Base-by-base conservation (phyloP, 2,113 vertebrate genomes). In the Chaenogobius annularis region DNA sequence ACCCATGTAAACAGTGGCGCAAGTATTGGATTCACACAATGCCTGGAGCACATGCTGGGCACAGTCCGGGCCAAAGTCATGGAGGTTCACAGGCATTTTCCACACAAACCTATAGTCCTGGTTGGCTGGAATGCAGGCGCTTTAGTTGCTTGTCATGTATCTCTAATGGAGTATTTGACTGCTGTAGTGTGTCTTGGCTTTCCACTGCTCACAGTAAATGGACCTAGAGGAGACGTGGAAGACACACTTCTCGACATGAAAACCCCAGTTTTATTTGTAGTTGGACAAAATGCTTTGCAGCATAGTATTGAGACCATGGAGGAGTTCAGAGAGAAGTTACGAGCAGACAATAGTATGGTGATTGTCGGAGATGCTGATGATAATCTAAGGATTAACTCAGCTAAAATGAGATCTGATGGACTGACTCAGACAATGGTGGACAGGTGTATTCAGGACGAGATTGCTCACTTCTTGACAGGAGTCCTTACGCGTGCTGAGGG, bases 191-290 rank as follows among this genome's bases (percentile, higher is more conserved):
- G 97, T 91, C 95, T 99, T 35, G 96, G 97, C 23, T 98, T 99
- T 80, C 97, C 97, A 0, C 92, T 99, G 40, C 92, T 98, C 68
- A 98, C 96, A 0, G 92, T 96, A 67, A 96, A 95, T 0, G 98
- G 98, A 4, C 94, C 96, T 55, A 89, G 97, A 92, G 98, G 98
- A 94, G 98, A 99, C 61, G 95, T 99, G 52, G 98, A 99, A 0
- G 98, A 99, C 46, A 95, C 96, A 0, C 92, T 99, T n/a, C 92
- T 99, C 91, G 98, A 99, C 85, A 97, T 99, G 96, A 99, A 97
- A 93, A 96, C 96, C 10, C 97, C 98, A 0, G 96, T 98, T 67
- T 94, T 99, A 77, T 99, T 99, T 62, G 97, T 99, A 47, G 92
- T 98, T 0, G 97, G 98, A 4, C 97, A 99, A 92, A 97, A 97